Evolutionary conservation across 2,113 vertebrate species (phyloP), one percentile per base, ranked within the genome.

Genomic region (Sander lucioperca): DNA sequence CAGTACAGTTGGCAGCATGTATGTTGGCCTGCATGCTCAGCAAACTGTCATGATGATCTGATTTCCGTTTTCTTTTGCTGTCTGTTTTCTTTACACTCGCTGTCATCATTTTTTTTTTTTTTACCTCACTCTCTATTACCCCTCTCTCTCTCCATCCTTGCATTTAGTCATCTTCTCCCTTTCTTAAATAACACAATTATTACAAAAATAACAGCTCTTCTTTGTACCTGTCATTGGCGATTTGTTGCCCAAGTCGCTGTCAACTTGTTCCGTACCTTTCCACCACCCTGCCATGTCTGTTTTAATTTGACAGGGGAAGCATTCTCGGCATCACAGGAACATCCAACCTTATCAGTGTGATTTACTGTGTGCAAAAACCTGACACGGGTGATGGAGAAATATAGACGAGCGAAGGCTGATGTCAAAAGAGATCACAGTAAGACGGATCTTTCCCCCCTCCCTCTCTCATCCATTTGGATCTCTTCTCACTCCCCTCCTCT

Each of bases 311-410:
- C 86, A 39, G 70, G 62, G 13, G 16, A 54, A 39, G 84, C 59
- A 33, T 86, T 85, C 82, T 78, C 63, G n/a, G 78, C 87, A 85
- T 93, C 87, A 86, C 91, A 90, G 82, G 83, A 87, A 89, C 86
- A 87, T 92, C 89, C 86, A 85, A 88, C 77, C 85, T 90, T 91
- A 88, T 93, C 90, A 88, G 79, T 30, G 80, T 89, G 87, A 92
- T 91, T 89, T 88, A 89, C 64, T 69, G 82, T 73, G 85, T 73
- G 77, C 66, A 76, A 88, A 88, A 88, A 77, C 58, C 81, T 89
- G 91, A 93, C 91, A 87, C 45, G 19, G 83, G 83, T 87, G 91
- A 93, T 91, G 88, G 89, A 88, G 88, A 82, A 87, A 84, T 79
- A 88, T 77, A 90, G 89, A 89, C 63, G 58, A 88, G 90, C 83